Conservation (phyloP, 2,113 vertebrate species). For the Papio anubis region DNA sequence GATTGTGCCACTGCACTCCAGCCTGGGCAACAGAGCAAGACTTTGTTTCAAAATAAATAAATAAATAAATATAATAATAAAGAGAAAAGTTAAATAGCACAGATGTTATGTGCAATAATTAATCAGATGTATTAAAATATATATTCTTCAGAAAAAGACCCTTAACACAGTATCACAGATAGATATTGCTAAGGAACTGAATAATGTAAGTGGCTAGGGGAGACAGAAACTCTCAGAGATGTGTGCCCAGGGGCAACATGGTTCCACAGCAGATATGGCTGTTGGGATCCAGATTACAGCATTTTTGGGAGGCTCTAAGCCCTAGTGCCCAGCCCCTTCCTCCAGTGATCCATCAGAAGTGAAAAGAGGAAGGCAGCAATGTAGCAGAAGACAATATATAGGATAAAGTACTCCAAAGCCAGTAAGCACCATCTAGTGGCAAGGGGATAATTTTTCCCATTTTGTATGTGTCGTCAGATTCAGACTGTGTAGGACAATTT, state of each 20-base stretch:
- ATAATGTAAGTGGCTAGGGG: not conserved
- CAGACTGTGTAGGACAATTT: not conserved
- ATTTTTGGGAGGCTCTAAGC: not conserved
- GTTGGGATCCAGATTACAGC: not conserved
- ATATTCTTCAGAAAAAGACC: not conserved
- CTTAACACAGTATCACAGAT: not conserved
- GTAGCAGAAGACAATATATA: not conserved
- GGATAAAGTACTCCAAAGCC: not conserved
- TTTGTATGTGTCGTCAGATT: not conserved
- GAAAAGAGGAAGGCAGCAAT: not conserved
- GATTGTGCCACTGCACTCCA: no score
- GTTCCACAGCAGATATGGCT: no score
- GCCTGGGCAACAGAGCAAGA: no score
- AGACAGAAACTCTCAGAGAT: not conserved
- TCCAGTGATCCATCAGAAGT: not conserved
- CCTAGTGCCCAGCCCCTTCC: rapidly evolving
- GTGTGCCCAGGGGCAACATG: not conserved
- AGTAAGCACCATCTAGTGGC: conserved; percentile 69
- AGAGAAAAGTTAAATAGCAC: not conserved
- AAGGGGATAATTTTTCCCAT: not conserved
- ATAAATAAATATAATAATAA: no score
- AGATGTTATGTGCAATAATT: not conserved
- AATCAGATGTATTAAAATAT: not conserved
- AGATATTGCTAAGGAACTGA: not conserved
- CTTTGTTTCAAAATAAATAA: no score